A percentile compares a stretch with the other conserved stretches of the same genome.
These are phyloP conservation scores for Mugil cephalus DNA, from an alignment of 2,113 vertebrate genomes.

Conservation along the genomic window DNA sequence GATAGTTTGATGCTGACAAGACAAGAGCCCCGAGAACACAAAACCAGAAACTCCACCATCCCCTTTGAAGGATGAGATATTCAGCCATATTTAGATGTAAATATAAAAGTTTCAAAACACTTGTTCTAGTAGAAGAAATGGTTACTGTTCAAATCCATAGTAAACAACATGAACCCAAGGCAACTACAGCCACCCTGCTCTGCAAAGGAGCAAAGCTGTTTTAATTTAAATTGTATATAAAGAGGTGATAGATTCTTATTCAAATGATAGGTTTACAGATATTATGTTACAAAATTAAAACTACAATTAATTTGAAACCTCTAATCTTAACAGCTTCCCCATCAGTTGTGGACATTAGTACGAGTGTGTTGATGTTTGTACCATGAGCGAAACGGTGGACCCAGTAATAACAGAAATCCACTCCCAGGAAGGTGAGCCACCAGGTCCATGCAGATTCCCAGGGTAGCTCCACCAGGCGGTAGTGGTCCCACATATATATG, in stretches of 20 bases:
- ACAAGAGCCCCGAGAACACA: background rate
- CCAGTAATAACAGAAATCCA: constrained; percentile 94
- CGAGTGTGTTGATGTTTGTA: constrained; percentile 74
- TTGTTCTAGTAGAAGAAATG: constrained; percentile 23
- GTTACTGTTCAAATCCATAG: background rate
- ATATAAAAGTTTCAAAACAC: background rate
- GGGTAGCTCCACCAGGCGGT: constrained; percentile 86
- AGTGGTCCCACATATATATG: constrained; percentile 90
- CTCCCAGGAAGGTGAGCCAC: constrained; percentile 90
- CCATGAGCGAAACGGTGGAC: constrained; percentile 91
- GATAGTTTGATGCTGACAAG: background rate
- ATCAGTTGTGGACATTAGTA: background rate
- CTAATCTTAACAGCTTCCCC: too few relatives aligned
- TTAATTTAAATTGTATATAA: too few relatives aligned
- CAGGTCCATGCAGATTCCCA: constrained; percentile 94
- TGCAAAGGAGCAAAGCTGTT: background rate
- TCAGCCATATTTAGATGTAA: background rate
- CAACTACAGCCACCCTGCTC: background rate
- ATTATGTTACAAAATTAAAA: too few relatives aligned
- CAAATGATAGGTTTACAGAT: background rate
- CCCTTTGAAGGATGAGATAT: background rate
- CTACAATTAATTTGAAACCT: too few relatives aligned
- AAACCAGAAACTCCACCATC: background rate
- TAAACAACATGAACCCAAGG: constrained; percentile 6
- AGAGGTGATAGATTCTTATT: background rate